These are phyloP conservation scores for Chirona hameri DNA, from an alignment of 2,888 invertebrate species.

Conservation along the genomic window DNA sequence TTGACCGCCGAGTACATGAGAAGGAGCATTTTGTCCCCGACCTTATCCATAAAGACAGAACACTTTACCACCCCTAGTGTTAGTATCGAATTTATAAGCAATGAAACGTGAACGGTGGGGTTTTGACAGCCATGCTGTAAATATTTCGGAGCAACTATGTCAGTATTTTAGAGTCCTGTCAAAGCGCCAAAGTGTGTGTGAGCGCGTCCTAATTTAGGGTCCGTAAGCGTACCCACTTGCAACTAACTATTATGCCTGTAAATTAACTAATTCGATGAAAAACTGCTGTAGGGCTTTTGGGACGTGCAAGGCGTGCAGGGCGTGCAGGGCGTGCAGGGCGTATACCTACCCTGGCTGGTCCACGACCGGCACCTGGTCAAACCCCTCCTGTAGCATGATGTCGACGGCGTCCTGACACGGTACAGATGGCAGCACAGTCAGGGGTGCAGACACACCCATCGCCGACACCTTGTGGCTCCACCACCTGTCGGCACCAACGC, in stretches of 20 bases:
- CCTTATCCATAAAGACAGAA: too few relatives aligned
- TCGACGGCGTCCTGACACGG: conserved; percentile 66
- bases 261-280: neutral
- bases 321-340: too few relatives aligned
- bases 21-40: too few relatives aligned
- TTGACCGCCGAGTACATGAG: too few relatives aligned
- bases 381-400: conserved; percentile 62
- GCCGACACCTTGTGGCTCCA: conserved; percentile 60
- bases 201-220: neutral
- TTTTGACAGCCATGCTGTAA: too few relatives aligned
- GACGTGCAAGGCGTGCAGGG: too few relatives aligned
- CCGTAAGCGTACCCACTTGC: neutral
- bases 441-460: conserved; percentile 56
- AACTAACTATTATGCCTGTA: neutral
- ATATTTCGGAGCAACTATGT: too few relatives aligned
- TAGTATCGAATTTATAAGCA: too few relatives aligned
- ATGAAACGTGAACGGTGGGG: too few relatives aligned
- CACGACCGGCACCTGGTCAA: conserved; percentile 65
- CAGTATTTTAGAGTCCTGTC: neutral
- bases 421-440: conserved; percentile 57
- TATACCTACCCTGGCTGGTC: conserved; percentile 52
- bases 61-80: too few relatives aligned
- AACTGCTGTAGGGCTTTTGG: too few relatives aligned
- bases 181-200: neutral
- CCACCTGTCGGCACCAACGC: conserved; percentile 74